Evolutionary conservation across 2,888 invertebrate genomes (phyloP), one percentile per base, ranked within the genome.

Genomic region (Stegophylla sp.): DNA sequence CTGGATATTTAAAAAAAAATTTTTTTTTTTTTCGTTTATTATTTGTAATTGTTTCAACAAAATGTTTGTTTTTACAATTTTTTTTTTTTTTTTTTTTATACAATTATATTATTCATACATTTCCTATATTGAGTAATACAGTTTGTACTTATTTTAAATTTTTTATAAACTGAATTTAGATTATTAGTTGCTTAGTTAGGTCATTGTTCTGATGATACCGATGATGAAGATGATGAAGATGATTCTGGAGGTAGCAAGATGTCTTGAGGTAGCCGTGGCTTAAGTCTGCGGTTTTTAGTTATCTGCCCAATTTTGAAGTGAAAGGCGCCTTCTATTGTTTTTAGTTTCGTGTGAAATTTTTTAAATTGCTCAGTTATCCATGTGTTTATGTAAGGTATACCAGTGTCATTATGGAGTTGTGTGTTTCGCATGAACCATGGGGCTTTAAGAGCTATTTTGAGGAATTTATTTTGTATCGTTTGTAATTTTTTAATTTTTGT

Each of bases 131-230:
- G 51, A 51, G 51, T 51, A 51, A 51, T 51, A 51, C 51, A 51
- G 51, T 51, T 51, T 51, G 51, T 51, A 51, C 51, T 51, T 51
- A 51, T n/a, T n/a, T n/a, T n/a, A n/a, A n/a, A n/a, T n/a, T n/a
- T n/a, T n/a, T n/a, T n/a, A n/a, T n/a, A n/a, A n/a, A n/a, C n/a
- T n/a, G n/a, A n/a, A n/a, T n/a, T n/a, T n/a, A n/a, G n/a, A n/a
- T n/a, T n/a, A n/a, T n/a, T n/a, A n/a, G n/a, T n/a, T n/a, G n/a
- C n/a, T n/a, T n/a, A n/a, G n/a, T n/a, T n/a, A n/a, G n/a, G n/a
- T n/a, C n/a, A n/a, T n/a, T n/a, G n/a, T n/a, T n/a, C n/a, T n/a
- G n/a, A n/a, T n/a, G n/a, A n/a, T n/a, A n/a, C n/a, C n/a, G n/a
- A n/a, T n/a, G n/a, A 51, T 51, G 51, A 51, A 51, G 17, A 51